Evolutionary conservation across 2,888 invertebrate species (phyloP).

Genomic region (Eupithecia insigniata): DNA sequence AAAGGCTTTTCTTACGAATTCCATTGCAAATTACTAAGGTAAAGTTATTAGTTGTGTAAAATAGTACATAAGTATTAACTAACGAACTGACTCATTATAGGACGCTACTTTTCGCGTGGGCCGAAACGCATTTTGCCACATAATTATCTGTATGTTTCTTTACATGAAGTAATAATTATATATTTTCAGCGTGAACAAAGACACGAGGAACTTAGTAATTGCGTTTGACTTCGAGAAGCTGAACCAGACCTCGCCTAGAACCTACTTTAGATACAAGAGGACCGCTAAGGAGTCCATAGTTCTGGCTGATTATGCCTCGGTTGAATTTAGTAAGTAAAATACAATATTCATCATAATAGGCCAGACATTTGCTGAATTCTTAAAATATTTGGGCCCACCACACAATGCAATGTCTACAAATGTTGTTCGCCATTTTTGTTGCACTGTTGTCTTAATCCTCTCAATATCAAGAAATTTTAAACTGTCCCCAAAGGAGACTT

Average conservation of each 20-base stretch:
- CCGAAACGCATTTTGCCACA: neutral
- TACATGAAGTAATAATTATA: neutral
- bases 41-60: too few species aligned
- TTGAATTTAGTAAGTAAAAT: slow-evolving; percentile 48
- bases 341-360: neutral
- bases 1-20: too few species aligned
- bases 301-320: slow-evolving; percentile 38
- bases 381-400: neutral
- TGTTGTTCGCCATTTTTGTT: too few species aligned
- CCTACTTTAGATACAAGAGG: slow-evolving; percentile 47
- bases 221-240: slow-evolving; percentile 47
- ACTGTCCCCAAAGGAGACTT: too few species aligned
- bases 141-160: neutral
- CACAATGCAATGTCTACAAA: neutral
- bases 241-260: slow-evolving; percentile 38
- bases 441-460: too few species aligned
- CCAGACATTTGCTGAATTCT: neutral
- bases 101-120: too few species aligned
- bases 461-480: too few species aligned
- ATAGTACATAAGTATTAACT: neutral
- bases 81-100: too few species aligned
- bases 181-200: slow-evolving; percentile 51
- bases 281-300: slow-evolving; percentile 52
- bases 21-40: too few species aligned
- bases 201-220: slow-evolving; percentile 50